phyloP scores from a whole-genome alignment of 2,888 invertebrate genomes.

The Nomada hirtipes region DNA sequence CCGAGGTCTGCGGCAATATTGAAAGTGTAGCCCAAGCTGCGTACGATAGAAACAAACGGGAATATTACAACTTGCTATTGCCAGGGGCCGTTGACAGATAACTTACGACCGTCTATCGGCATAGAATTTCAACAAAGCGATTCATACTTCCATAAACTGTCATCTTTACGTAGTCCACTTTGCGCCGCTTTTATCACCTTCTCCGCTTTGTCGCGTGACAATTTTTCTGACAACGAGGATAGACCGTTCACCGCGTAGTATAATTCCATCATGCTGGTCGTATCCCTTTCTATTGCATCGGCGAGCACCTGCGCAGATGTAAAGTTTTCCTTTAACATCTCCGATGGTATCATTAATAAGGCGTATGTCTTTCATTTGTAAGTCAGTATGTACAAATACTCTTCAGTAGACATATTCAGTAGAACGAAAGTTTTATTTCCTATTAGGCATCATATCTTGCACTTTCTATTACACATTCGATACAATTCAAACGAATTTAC shows the following conservation, averaged over 20 bases:
- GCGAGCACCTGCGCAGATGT: conserved; percentile 81
- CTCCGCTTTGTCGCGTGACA: conserved; percentile 86
- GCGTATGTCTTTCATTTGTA: neutral
- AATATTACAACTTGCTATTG: conserved; percentile 15
- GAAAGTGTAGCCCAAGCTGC: conserved; percentile 93
- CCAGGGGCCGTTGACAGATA: neutral
- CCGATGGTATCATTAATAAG: neutral
- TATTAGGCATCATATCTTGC: conserved; percentile 71
- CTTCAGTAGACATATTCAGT: conserved; percentile 74
- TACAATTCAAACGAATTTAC: no score
- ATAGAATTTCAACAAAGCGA: conserved; percentile 27
- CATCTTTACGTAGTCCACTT: conserved; percentile 93
- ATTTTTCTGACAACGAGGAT: conserved; percentile 88
- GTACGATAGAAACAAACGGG: conserved; percentile 33
- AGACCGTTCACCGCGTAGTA: conserved; percentile 91
- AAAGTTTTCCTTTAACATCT: neutral
- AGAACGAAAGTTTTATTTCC: conserved; percentile 78
- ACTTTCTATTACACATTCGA: neutral
- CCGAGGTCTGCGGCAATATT: conserved; percentile 92
- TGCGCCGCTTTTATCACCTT: conserved; percentile 91
- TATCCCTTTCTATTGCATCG: conserved; percentile 88
- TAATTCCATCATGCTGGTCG: conserved; percentile 89
- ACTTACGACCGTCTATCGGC: neutral
- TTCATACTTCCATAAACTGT: conserved; percentile 88
- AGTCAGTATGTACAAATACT: conserved; percentile 62